These are phyloP conservation scores for Eidolon dupreanum DNA, from an alignment of 2,797 vertebrate genomes.

Conservation along the genomic window DNA sequence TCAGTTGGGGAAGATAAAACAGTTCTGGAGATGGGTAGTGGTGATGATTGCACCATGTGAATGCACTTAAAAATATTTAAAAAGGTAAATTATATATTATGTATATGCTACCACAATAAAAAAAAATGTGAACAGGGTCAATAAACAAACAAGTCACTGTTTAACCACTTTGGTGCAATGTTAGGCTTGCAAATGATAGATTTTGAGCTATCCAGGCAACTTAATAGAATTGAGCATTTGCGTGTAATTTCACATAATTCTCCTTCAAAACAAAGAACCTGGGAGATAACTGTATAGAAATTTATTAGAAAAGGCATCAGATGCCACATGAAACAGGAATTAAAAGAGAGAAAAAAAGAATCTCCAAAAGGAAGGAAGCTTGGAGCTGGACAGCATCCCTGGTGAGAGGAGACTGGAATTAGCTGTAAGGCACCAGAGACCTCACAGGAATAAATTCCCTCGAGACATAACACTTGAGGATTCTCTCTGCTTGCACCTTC, in stretches of 20 bases:
- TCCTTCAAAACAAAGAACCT: slow-evolving; percentile 21
- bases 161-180: not conserved
- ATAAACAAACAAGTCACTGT: slow-evolving; percentile 76
- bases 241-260: not conserved
- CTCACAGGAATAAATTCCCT: not conserved
- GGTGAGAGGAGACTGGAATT: not conserved
- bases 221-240: slow-evolving; percentile 30
- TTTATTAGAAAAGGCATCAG: not conserved
- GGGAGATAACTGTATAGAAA: not conserved
- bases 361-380: not conserved
- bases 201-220: slow-evolving; percentile 3
- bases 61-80: not conserved
- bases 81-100: not conserved
- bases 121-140: slow-evolving; percentile 71
- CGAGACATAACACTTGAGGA: not conserved
- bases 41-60: not conserved
- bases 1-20: not conserved
- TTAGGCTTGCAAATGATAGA: not conserved
- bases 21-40: not conserved
- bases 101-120: not conserved
- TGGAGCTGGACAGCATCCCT: not conserved
- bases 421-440: not conserved
- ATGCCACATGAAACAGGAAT: not conserved
- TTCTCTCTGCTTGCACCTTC: not conserved
- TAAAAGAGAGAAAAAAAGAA: not conserved